Evolutionary conservation across 2,113 vertebrate genomes (phyloP).

Genomic region (Blennius ocellaris): DNA sequence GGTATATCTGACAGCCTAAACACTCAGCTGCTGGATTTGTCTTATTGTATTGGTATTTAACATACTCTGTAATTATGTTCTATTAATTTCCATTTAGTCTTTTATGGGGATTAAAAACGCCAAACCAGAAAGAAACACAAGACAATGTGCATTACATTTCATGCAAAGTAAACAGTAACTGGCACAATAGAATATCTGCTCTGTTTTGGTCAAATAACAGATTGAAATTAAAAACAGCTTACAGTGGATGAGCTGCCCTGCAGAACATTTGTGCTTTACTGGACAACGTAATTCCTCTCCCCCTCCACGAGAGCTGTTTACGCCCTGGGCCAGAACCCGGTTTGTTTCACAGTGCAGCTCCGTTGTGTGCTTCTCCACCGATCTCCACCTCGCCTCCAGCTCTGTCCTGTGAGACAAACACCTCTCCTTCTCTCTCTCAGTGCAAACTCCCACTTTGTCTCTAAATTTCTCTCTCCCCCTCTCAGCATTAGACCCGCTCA

Average conservation of each 20-base stretch:
- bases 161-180: background rate
- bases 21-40: conserved; percentile 14
- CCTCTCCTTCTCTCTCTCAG: conserved; percentile 30
- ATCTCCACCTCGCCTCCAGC: conserved; percentile 57
- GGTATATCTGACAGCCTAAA: conserved; percentile 24
- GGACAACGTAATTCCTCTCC: conserved; percentile 21
- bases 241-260: conserved; percentile 20
- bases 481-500: conserved; percentile 61
- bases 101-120: no score
- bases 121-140: background rate
- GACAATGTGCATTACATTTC: background rate
- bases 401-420: conserved; percentile 59
- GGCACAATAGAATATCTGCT: background rate
- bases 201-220: conserved; percentile 15
- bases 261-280: conserved; percentile 11
- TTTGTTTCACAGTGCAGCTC: conserved; percentile 22
- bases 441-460: conserved; percentile 59
- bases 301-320: conserved; percentile 35
- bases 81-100: no score
- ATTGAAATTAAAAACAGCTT: conserved; percentile 27
- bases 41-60: no score
- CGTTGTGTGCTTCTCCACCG: conserved; percentile 34
- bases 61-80: no score
- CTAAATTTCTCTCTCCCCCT: conserved; percentile 57
- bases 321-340: conserved; percentile 31